A percentile compares a stretch with the other conserved stretches of the same genome.
Conservation (phyloP, 2,797 vertebrate genomes). For the Antrozous pallidus region DNA sequence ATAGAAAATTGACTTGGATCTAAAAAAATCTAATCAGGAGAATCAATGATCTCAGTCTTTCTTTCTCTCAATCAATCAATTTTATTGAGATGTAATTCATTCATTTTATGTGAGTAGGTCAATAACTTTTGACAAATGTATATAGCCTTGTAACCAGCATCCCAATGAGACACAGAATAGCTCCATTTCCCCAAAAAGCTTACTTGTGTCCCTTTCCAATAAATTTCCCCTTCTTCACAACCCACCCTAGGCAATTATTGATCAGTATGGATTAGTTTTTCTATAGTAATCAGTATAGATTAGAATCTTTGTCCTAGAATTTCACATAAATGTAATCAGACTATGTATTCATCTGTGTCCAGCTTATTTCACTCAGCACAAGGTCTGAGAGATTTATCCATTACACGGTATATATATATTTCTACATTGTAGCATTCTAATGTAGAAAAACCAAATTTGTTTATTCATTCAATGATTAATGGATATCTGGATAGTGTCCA, state of each 20-base stretch:
- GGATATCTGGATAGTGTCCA: not conserved
- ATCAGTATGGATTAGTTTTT: not conserved
- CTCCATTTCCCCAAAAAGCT: not conserved
- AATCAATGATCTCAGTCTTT: not conserved
- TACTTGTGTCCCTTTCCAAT: not conserved
- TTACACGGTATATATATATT: not conserved
- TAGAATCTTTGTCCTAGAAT: not conserved
- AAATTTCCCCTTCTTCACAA: not conserved
- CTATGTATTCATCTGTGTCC: not conserved
- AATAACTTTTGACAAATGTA: not conserved
- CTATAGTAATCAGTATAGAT: not conserved
- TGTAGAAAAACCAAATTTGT: not conserved
- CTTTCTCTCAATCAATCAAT: not conserved
- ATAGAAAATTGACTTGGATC: not conserved
- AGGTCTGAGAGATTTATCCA: not conserved
- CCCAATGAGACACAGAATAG: not conserved
- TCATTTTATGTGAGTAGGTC: constrained; percentile 4
- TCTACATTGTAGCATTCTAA: not conserved
- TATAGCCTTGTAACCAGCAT: not conserved
- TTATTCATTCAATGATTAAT: not conserved
- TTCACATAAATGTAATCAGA: not conserved
- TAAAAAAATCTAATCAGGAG: not conserved
- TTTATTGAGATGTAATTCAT: constrained; percentile 28
- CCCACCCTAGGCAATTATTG: not conserved
- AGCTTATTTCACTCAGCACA: not conserved